Percentiles rank a stretch among this genome's conserved stretches.
These are phyloP conservation scores for Lithobates sylvaticus DNA, from an alignment of 2,797 vertebrate species.

Conservation along the genomic window DNA sequence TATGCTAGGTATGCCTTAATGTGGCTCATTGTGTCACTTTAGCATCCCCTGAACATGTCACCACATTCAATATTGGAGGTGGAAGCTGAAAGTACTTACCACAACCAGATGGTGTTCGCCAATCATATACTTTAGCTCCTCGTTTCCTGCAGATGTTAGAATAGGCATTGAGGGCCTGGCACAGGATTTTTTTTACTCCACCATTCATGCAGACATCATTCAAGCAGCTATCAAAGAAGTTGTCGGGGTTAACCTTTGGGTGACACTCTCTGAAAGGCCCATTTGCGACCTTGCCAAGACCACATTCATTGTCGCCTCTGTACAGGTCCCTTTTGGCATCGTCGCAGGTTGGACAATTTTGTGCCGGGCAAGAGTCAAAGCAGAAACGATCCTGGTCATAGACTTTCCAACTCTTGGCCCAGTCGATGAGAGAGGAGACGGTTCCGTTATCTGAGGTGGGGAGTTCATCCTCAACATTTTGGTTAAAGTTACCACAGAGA, in stretches of 20 bases:
- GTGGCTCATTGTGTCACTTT: too few species aligned
- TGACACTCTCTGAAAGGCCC: slow-evolving; percentile 84
- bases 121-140: slow-evolving; percentile 66
- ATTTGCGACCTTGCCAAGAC: slow-evolving; percentile 61
- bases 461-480: slow-evolving; percentile 69
- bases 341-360: slow-evolving; percentile 70
- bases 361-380: slow-evolving; percentile 70
- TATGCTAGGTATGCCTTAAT: too few species aligned
- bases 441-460: slow-evolving; percentile 64
- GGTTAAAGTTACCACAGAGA: slow-evolving; percentile 80
- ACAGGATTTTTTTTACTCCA: slow-evolving; percentile 74
- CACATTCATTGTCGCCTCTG: slow-evolving; percentile 68
- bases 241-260: slow-evolving; percentile 60
- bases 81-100: slow-evolving; percentile 70
- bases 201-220: slow-evolving; percentile 80
- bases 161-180: slow-evolving; percentile 76
- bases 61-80: too few species aligned
- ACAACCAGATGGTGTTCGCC: slow-evolving; percentile 76
- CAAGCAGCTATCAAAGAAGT: slow-evolving; percentile 78
- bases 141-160: slow-evolving; percentile 74
- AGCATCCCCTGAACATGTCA: too few species aligned
- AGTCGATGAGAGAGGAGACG: slow-evolving; percentile 27
- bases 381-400: slow-evolving; percentile 71
- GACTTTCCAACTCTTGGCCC: slow-evolving; percentile 80
- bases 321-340: slow-evolving; percentile 35